These are phyloP conservation scores for Apus apus DNA, from an alignment of 2,113 vertebrate species.

Conservation along the genomic window DNA sequence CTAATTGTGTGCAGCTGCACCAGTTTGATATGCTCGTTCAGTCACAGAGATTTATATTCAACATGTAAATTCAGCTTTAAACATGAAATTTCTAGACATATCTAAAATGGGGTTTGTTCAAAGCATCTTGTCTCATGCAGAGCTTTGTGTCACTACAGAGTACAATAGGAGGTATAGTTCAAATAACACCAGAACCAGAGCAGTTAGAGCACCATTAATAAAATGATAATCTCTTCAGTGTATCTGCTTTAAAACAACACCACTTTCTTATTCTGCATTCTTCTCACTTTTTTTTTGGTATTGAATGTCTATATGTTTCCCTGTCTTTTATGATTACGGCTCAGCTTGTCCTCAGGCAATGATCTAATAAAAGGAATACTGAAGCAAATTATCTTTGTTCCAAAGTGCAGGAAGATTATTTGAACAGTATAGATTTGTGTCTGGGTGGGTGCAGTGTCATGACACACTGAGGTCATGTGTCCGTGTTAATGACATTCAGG, in stretches of 20 bases:
- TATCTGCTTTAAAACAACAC: conserved; percentile 9
- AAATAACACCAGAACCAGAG: conserved; percentile 20
- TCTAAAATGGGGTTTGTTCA: conserved; percentile 41
- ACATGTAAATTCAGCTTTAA: conserved; percentile 57
- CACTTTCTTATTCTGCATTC: not conserved
- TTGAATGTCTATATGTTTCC: not conserved
- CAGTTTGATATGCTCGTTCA: conserved; percentile 40
- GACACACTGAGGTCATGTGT: not conserved
- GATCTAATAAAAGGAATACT: not conserved
- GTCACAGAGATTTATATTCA: conserved; percentile 34
- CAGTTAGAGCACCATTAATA: conserved; percentile 44
- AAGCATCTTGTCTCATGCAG: conserved; percentile 29
- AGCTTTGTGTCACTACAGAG: conserved; percentile 25
- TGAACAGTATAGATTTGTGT: not conserved
- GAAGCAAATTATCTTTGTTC: not conserved
- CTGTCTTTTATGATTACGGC: not conserved
- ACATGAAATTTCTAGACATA: not conserved
- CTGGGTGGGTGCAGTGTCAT: not conserved
- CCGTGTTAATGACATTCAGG: not conserved
- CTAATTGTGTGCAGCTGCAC: conserved; percentile 31
- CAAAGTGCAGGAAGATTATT: not conserved
- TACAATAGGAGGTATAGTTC: conserved; percentile 9
- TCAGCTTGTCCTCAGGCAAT: not conserved
- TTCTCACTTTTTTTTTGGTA: not conserved
- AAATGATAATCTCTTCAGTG: conserved; percentile 35